Evolutionary conservation across 2,797 vertebrate genomes (phyloP).

Genomic region (Jordanella pulchra): DNA sequence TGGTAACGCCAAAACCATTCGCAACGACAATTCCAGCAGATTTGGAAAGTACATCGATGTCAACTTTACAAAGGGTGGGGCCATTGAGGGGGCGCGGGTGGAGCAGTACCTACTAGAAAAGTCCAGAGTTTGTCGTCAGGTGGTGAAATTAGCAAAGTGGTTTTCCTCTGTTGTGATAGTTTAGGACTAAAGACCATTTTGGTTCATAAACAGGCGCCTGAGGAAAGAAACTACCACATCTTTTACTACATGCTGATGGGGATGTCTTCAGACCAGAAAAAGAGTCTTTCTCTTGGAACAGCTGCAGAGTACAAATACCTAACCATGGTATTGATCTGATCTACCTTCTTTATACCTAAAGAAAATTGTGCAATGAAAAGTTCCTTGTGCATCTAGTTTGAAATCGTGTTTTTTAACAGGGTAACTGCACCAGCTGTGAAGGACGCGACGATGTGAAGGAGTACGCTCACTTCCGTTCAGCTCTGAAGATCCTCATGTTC

Average conservation of each 20-base stretch:
- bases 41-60: constrained; percentile 97
- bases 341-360: neutral
- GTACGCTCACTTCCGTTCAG: constrained; percentile 88
- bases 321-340: constrained; percentile 74
- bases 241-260: constrained; percentile 97
- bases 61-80: constrained; percentile 84
- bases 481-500: constrained; percentile 96
- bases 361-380: neutral
- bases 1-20: constrained; percentile 95
- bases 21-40: constrained; percentile 97
- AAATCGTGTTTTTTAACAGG: constrained; percentile 71
- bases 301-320: constrained; percentile 90
- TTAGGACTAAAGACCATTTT: neutral
- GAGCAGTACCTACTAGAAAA: constrained; percentile 98
- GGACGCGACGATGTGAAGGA: constrained; percentile 86
- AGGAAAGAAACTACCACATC: constrained; percentile 97
- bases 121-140: constrained; percentile 95
- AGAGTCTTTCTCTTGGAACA: constrained; percentile 85
- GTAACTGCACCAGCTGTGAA: constrained; percentile 89
- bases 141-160: constrained; percentile 45
- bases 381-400: neutral
- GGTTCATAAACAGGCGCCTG: constrained; percentile 78
- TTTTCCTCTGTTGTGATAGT: neutral
- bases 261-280: constrained; percentile 90
- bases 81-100: constrained; percentile 90